Base-by-base conservation (phyloP, 2,797 vertebrate species). In the Tympanoctomys barrerae region DNA sequence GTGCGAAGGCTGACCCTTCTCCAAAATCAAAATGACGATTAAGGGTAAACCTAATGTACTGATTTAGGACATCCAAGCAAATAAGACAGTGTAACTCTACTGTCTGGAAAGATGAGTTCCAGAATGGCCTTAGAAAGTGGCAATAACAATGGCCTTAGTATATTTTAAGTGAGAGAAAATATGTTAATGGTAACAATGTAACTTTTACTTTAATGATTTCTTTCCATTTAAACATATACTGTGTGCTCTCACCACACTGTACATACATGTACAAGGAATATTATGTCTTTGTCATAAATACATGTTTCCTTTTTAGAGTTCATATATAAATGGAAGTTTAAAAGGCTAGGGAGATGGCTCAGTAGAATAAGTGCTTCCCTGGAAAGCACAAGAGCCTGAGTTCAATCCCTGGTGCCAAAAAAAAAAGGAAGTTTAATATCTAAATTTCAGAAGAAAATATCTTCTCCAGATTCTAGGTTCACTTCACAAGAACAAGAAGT, bases 401-500 rank as follows among this genome's bases (percentile, higher is more conserved):
- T 42, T 42, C 42, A 42, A 42, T 42, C 42, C 42, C 4, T 42
- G 42, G 4, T 42, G 0, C 42, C 3, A 42, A 42, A 42, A 42
- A 42, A 78, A 46, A 10, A 61, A 54, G 19, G 68, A 96, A 57
- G 36, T 54, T 42, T 64, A 61, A 8, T 19, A 86, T 33, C 24
- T 83, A 80, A 86, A 89, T 13, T 86, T 42, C 4, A 95, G 68
- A 75, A 42, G 54, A 87, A 92, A 79, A 94, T 42, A 6, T 1
- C 49, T 36, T 42, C 24, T 75, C 36, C 36, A 71, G 52, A 64
- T 31, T 28, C 24, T 77, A 79, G 36, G 5, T 4, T 62, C 4
- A 73, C 19, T 59, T 78, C 6, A 90, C 88, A n/a, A 82, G 12
- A 90, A 78, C 52, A 75, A 90, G 13, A 90, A 88, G 78, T 73